phyloP scores from a whole-genome alignment of 2,797 vertebrate genomes.

The Poeciliopsis infans region DNA sequence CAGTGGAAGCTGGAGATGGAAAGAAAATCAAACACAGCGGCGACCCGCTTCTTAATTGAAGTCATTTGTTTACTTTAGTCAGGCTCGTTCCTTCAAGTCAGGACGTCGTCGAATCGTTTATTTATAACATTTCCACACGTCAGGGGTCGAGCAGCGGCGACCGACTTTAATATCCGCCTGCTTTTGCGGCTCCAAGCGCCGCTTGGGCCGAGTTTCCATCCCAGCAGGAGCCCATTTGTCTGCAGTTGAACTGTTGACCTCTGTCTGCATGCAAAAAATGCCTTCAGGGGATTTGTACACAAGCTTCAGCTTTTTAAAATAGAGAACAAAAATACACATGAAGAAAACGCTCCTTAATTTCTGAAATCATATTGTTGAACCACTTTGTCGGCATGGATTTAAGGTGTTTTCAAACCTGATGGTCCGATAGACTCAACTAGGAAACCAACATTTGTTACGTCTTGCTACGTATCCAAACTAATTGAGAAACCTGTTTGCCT shows the following conservation, averaged over 20 bases:
- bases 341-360: background rate
- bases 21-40: conserved; percentile 15
- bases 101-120: conserved; percentile 1
- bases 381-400: background rate
- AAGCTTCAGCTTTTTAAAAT: background rate
- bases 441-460: too few relatives aligned
- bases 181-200: background rate
- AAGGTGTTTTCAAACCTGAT: background rate
- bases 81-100: conserved; percentile 13
- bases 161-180: conserved; percentile 1
- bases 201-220: conserved; percentile 26
- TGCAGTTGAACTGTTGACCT: conserved; percentile 48
- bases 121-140: background rate
- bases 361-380: background rate
- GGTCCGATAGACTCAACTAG: too few relatives aligned
- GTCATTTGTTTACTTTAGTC: conserved; percentile 27
- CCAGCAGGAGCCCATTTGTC: conserved; percentile 38
- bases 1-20: conserved; percentile 6
- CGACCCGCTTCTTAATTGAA: background rate
- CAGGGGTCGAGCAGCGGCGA: conserved; percentile 8
- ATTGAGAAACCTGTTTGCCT: too few relatives aligned
- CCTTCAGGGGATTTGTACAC: background rate
- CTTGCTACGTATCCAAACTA: too few relatives aligned
- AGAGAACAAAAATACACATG: background rate
- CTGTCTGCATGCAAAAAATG: conserved; percentile 4